phyloP scores from a whole-genome alignment of 2,888 invertebrate genomes.

The Elaeidobius kamerunicus region DNA sequence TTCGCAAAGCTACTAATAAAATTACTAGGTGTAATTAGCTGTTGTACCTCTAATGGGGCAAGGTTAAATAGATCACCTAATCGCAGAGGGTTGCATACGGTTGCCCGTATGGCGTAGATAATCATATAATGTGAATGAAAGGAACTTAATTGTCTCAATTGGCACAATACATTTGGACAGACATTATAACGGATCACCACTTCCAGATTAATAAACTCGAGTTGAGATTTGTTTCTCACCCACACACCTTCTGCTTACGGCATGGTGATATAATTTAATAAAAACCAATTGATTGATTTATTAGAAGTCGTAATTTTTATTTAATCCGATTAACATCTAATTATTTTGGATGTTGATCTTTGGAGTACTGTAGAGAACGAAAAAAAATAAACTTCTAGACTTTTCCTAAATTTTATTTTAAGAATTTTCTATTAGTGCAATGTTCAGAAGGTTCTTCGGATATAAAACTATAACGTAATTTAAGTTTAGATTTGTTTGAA shows the following conservation, averaged over 20 bases:
- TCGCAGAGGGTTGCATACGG: background rate
- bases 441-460: too few species aligned
- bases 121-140: slow-evolving; percentile 3
- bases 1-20: too few species aligned
- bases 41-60: background rate
- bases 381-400: too few species aligned
- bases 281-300: slow-evolving; percentile 13
- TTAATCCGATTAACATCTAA: background rate
- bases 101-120: too few species aligned
- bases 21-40: background rate
- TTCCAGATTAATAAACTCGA: slow-evolving; percentile 5
- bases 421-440: too few species aligned
- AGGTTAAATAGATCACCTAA: background rate
- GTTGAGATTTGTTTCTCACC: slow-evolving; percentile 10
- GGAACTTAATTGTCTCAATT: slow-evolving; percentile 10
- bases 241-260: slow-evolving; percentile 3
- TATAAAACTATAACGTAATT: too few species aligned
- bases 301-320: slow-evolving; percentile 3
- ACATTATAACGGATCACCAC: slow-evolving; percentile 3
- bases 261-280: slow-evolving; percentile 10
- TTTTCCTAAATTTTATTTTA: too few species aligned
- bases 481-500: too few species aligned
- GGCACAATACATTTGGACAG: slow-evolving; percentile 10
- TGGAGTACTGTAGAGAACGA: too few species aligned
- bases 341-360: background rate